Conservation (phyloP, 1,140 invertebrate species). For the Drosophila oshimai region DNA sequence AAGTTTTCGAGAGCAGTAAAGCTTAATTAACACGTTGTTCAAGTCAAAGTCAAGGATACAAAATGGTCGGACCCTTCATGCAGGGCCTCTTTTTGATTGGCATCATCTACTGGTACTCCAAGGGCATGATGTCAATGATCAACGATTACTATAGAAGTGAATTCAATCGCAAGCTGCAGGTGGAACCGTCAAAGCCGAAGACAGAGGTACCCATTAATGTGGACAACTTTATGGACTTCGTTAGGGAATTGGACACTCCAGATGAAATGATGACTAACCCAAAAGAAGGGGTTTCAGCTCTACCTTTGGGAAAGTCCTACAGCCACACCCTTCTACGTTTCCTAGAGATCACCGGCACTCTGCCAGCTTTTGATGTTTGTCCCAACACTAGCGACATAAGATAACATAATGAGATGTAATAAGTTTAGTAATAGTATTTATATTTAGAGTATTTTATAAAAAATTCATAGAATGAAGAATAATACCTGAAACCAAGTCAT, state of each 20-base stretch:
- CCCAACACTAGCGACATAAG: constrained; percentile 24
- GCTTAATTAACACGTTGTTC: not conserved
- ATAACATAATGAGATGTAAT: constrained; percentile 15
- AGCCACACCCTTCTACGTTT: constrained; percentile 30
- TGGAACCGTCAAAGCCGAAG: constrained; percentile 3
- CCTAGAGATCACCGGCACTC: constrained; percentile 46
- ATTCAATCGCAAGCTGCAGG: constrained; percentile 68
- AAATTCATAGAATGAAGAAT: constrained; percentile 20
- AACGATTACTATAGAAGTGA: constrained; percentile 81
- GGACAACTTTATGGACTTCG: constrained; percentile 74
- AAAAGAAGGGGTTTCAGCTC: not conserved
- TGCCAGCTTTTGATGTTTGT: constrained; percentile 27
- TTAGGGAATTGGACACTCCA: constrained; percentile 50
- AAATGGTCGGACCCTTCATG: constrained; percentile 77
- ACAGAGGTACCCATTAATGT: constrained; percentile 46
- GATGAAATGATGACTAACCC: not conserved
- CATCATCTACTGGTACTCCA: constrained; percentile 80
- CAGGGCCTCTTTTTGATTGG: constrained; percentile 74
- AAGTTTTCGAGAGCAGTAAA: constrained; percentile 39
- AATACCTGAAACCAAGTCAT: not conserved
- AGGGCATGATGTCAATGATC: constrained; percentile 80
- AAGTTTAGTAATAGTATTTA: too few species aligned
- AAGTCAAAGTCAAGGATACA: not conserved
- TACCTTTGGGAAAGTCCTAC: not conserved
- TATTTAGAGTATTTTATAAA: constrained; percentile 10